Percentiles rank a stretch among this genome's conserved stretches.
These are phyloP conservation scores for Tokudaia tokunoshimensis DNA, from an alignment of 2,797 vertebrate species.

Conservation along the genomic window DNA sequence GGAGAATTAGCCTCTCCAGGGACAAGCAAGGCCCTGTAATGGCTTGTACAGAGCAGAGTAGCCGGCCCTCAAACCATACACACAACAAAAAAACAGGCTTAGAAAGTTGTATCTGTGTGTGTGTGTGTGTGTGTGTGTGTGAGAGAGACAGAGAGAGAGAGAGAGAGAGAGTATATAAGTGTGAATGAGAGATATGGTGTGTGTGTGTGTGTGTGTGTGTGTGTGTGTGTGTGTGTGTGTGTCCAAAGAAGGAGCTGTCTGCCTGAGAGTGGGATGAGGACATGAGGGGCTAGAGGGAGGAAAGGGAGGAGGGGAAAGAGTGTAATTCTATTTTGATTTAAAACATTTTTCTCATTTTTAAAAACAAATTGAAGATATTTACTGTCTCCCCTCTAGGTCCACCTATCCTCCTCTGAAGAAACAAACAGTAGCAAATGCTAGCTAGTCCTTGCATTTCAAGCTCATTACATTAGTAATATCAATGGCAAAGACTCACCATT, in stretches of 20 bases:
- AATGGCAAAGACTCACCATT: background rate
- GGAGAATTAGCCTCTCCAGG: background rate
- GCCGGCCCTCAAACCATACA: background rate
- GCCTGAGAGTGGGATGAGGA: background rate
- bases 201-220: background rate
- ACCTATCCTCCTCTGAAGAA: background rate
- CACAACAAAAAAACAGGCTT: background rate
- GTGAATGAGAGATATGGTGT: background rate
- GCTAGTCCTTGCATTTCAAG: background rate
- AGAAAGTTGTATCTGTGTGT: background rate
- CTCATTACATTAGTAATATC: slow-evolving; percentile 2
- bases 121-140: background rate
- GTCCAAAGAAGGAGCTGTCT: background rate
- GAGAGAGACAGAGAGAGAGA: no score
- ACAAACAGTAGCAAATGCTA: background rate
- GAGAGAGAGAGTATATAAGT: background rate
- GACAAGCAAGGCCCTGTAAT: background rate
- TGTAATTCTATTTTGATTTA: background rate
- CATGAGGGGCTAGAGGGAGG: background rate
- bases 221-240: background rate
- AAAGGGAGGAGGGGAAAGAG: background rate
- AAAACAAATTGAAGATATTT: background rate
- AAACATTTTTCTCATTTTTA: background rate
- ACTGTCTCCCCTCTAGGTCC: background rate
- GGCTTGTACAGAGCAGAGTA: background rate